Percentiles rank a stretch among this genome's conserved stretches.
These are phyloP conservation scores for Eupithecia tripunctaria DNA, from an alignment of 2,888 invertebrate genomes.

Conservation along the genomic window DNA sequence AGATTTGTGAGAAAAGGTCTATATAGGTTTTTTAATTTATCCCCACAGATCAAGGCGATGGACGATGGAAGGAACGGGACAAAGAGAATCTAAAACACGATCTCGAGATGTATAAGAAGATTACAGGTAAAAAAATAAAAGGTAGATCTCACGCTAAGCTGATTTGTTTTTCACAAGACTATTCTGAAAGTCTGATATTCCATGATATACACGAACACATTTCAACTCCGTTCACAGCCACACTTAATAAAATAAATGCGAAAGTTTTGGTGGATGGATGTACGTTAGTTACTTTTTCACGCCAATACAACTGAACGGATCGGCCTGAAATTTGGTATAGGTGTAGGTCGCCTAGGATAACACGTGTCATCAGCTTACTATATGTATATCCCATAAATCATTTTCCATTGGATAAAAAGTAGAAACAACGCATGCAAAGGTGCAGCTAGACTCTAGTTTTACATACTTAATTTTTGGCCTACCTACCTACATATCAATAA, in stretches of 20 bases:
- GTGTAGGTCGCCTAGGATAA: neutral
- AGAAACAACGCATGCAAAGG: neutral
- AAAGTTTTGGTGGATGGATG: neutral
- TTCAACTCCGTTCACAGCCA: neutral
- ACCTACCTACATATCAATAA: neutral
- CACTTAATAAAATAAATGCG: neutral
- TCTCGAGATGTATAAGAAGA: constrained; percentile 65
- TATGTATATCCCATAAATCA: neutral
- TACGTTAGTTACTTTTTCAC: neutral
- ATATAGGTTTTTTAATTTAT: constrained; percentile 55
- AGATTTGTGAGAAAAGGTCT: constrained; percentile 38
- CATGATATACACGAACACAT: neutral
- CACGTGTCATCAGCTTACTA: neutral
- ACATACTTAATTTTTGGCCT: neutral
- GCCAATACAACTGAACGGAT: neutral
- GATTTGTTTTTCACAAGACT: neutral
- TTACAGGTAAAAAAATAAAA: constrained; percentile 59
- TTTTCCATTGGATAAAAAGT: neutral
- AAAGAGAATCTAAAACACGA: constrained; percentile 67
- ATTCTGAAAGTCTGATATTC: neutral
- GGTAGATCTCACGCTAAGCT: neutral
- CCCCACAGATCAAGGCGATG: constrained; percentile 71
- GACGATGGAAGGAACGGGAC: constrained; percentile 71
- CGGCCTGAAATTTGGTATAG: neutral
- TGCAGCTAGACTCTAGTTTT: neutral